Conservation (phyloP, 1,140 invertebrate species). For the Stenopsyche tienmushanensis region DNA sequence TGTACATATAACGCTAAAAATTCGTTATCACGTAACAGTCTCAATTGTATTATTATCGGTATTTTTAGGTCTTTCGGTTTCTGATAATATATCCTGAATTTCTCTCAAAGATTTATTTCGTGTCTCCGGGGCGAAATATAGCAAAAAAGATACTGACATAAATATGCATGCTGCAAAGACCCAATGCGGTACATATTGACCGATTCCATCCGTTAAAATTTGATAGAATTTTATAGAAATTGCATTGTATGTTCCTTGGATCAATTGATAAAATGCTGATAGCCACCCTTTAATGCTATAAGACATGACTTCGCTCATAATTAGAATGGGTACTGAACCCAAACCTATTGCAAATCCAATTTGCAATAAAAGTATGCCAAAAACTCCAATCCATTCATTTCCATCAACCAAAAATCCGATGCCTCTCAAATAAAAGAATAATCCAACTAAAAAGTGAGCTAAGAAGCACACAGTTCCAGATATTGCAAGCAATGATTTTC, state of each 20-base stretch:
- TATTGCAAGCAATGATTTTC: slow-evolving; percentile 29
- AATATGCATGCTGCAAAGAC: slow-evolving; percentile 36
- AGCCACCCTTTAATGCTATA: slow-evolving; percentile 38
- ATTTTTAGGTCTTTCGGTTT: slow-evolving; percentile 13
- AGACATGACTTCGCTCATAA: slow-evolving; percentile 40
- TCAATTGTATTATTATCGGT: neutral
- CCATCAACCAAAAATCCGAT: slow-evolving; percentile 19
- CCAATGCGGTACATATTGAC: slow-evolving; percentile 30
- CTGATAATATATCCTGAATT: slow-evolving; percentile 35
- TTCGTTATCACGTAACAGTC: neutral
- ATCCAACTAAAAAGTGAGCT: slow-evolving; percentile 32
- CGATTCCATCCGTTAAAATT: slow-evolving; percentile 28
- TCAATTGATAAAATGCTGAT: slow-evolving; percentile 37
- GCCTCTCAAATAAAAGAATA: slow-evolving; percentile 29
- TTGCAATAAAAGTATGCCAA: slow-evolving; percentile 33
- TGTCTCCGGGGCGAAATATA: slow-evolving; percentile 36
- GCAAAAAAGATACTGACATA: slow-evolving; percentile 24
- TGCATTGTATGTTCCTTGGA: slow-evolving; percentile 36
- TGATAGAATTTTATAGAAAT: slow-evolving; percentile 36
- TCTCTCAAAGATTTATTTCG: slow-evolving; percentile 35
- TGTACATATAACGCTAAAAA: neutral
- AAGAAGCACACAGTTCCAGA: slow-evolving; percentile 26
- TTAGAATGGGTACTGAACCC: slow-evolving; percentile 25
- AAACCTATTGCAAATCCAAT: slow-evolving; percentile 38
- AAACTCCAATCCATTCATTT: slow-evolving; percentile 30